phyloP scores from a whole-genome alignment of 2,113 vertebrate species.

The Burhinus oedicnemus region DNA sequence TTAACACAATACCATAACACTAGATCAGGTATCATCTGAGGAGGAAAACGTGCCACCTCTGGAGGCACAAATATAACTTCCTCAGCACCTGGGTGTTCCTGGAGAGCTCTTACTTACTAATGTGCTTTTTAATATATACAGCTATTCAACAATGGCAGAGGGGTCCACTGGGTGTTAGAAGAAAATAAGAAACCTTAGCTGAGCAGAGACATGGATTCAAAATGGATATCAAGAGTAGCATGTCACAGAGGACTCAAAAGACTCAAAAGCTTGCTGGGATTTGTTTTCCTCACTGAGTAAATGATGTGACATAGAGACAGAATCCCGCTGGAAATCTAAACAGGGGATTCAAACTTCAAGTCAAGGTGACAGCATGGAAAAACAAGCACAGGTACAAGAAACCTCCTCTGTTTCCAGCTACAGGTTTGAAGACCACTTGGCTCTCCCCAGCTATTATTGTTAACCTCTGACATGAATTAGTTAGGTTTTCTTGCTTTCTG shows the following conservation, averaged over 20 bases:
- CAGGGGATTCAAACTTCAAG: slow-evolving; percentile 43
- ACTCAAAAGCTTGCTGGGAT: neutral
- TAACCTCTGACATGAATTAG: neutral
- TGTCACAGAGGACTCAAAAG: neutral
- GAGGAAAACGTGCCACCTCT: neutral
- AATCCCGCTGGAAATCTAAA: slow-evolving; percentile 46
- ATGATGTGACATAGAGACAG: slow-evolving; percentile 9
- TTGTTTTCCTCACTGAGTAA: neutral
- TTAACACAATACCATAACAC: neutral
- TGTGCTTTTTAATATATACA: slow-evolving; percentile 16
- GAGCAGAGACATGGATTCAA: neutral
- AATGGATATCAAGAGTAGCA: neutral
- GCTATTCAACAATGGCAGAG: neutral
- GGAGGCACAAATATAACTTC: slow-evolving; percentile 9
- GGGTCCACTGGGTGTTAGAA: neutral
- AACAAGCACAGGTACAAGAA: slow-evolving; percentile 53
- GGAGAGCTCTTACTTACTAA: slow-evolving; percentile 2
- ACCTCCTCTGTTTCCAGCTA: neutral
- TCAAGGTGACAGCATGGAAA: slow-evolving; percentile 40
- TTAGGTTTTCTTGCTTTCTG: neutral
- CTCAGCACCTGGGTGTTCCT: slow-evolving; percentile 39
- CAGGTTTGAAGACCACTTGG: neutral
- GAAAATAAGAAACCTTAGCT: neutral
- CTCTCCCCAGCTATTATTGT: neutral
- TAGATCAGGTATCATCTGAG: slow-evolving; percentile 20